phyloP scores from a whole-genome alignment of 2,113 vertebrate genomes.

The Hippocampus mohnikei region DNA sequence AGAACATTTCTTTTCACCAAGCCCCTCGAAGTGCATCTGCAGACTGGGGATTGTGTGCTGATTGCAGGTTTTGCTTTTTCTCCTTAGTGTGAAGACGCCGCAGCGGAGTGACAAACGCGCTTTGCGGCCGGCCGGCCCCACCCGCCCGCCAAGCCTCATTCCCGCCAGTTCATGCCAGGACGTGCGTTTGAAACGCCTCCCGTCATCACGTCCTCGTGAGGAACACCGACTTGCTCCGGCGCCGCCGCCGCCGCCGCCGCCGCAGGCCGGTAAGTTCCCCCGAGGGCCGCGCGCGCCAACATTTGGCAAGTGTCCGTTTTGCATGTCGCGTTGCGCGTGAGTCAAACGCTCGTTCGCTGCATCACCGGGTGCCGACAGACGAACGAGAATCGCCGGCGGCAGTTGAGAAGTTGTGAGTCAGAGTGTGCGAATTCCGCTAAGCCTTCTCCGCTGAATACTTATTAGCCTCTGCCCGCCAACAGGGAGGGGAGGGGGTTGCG shows the following conservation, averaged over 20 bases:
- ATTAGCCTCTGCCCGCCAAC: too few relatives aligned
- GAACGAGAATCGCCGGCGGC: slow-evolving; percentile 46
- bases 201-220: slow-evolving; percentile 17
- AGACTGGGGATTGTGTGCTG: too few relatives aligned
- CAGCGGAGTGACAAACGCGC: slow-evolving; percentile 22
- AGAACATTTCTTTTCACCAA: too few relatives aligned
- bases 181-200: slow-evolving; percentile 10
- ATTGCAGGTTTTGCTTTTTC: too few relatives aligned
- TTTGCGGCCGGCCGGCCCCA: slow-evolving; percentile 9
- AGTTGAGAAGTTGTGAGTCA: slow-evolving; percentile 54
- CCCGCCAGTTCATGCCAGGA: slow-evolving; percentile 26
- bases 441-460: slow-evolving; percentile 32
- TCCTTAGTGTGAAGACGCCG: slow-evolving; percentile 9
- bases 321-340: slow-evolving; percentile 21
- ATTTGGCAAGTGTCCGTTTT: slow-evolving; percentile 28
- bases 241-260: slow-evolving; percentile 5
- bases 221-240: slow-evolving; percentile 40
- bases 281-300: neutral
- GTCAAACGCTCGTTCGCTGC: slow-evolving; percentile 31
- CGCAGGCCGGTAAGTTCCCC: slow-evolving; percentile 30
- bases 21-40: too few relatives aligned
- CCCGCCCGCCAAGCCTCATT: slow-evolving; percentile 23
- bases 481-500: neutral
- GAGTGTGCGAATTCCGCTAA: slow-evolving; percentile 35
- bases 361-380: slow-evolving; percentile 32